Percentiles rank a stretch among this genome's conserved stretches.
Evolutionary conservation across 2,797 vertebrate genomes (phyloP).

Genomic region (Columba guinea): DNA sequence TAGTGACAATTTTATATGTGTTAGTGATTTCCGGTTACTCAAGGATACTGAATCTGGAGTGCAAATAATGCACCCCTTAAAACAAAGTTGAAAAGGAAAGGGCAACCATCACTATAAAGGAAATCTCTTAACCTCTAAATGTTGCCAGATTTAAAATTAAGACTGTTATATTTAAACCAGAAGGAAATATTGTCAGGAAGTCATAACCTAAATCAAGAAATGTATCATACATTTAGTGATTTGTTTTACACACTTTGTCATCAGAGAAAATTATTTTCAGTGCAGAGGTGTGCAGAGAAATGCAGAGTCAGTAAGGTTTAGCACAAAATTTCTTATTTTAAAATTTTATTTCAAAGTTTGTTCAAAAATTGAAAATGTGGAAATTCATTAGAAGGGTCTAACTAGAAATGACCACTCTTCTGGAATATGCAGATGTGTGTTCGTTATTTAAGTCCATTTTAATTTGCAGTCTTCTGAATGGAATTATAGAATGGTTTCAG

Average conservation of each 20-base stretch:
- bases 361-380: neutral
- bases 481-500: too few relatives aligned
- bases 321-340: neutral
- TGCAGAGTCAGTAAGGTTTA: neutral
- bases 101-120: neutral
- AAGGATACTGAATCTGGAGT: neutral
- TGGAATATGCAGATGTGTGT: neutral
- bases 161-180: neutral
- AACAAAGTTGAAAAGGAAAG: neutral
- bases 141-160: neutral
- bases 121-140: neutral
- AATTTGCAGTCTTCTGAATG: neutral
- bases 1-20: slow-evolving; percentile 9
- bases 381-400: neutral
- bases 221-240: neutral
- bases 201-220: neutral
- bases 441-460: neutral
- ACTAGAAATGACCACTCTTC: neutral
- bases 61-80: slow-evolving; percentile 2
- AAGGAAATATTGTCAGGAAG: neutral
- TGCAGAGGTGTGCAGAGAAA: neutral
- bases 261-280: neutral
- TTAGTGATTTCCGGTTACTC: slow-evolving; percentile 25
- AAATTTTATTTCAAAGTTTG: neutral
- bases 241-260: neutral